phyloP scores from a whole-genome alignment of 64 coral and sea anemone genomes.

The Actinia tenebrosa region DNA sequence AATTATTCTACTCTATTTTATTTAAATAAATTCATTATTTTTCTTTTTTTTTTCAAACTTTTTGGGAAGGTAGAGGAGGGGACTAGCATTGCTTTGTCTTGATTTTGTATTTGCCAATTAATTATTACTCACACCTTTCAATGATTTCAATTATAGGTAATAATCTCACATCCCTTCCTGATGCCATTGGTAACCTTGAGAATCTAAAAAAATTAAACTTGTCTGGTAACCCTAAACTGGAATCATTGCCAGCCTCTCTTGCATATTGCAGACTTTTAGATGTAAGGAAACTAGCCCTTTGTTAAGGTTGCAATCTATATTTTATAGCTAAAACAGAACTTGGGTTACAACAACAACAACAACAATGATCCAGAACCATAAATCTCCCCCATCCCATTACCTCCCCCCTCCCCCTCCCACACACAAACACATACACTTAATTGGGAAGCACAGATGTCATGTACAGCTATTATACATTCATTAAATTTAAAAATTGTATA shows the following conservation, averaged over 20 bases:
- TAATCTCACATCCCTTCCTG: constrained; percentile 67
- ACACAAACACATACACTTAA: too few species aligned
- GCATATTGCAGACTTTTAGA: constrained; percentile 80
- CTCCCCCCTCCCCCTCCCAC: too few species aligned
- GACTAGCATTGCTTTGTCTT: not conserved
- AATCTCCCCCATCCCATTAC: too few species aligned
- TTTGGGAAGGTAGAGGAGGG: too few species aligned
- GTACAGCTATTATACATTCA: too few species aligned
- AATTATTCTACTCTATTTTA: not conserved
- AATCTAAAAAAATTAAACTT: constrained; percentile 80
- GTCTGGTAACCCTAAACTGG: constrained; percentile 64
- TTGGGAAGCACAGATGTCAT: too few species aligned
- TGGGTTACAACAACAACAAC: too few species aligned
- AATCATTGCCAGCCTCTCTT: constrained; percentile 52
- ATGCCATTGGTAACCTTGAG: constrained; percentile 80
- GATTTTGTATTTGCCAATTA: not conserved
- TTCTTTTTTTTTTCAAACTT: too few species aligned
- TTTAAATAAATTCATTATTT: not conserved
- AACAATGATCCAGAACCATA: too few species aligned
- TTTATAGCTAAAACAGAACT: too few species aligned
- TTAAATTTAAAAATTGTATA: too few species aligned
- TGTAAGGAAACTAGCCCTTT: constrained; percentile 17
- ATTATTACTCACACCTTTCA: too few species aligned
- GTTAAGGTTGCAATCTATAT: not conserved
- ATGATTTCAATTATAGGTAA: constrained; percentile 52